Percentiles rank a stretch among this genome's conserved stretches.
Evolutionary conservation across 1,140 invertebrate genomes (phyloP).

Genomic region (Neelides sp.): DNA sequence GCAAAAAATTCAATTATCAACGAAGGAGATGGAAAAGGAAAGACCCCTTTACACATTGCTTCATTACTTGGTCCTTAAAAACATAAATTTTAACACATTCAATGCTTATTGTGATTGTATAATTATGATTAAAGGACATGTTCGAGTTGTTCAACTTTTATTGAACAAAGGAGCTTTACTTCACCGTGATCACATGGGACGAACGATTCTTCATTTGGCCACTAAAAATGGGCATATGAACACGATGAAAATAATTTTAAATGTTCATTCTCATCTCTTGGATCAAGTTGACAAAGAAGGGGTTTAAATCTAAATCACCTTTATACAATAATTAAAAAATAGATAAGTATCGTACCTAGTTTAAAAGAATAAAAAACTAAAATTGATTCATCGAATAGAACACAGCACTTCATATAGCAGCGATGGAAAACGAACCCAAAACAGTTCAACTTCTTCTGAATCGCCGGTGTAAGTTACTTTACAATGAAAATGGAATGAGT

Average conservation of each 20-base stretch:
- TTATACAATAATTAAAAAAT: too few species aligned
- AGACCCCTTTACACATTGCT: conserved; percentile 35
- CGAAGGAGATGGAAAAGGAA: conserved; percentile 36
- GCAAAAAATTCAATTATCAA: conserved; percentile 36
- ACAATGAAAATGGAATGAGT: conserved; percentile 57
- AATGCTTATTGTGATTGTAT: background rate
- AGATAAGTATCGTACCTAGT: too few species aligned
- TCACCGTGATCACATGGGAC: conserved; percentile 65
- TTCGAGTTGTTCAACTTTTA: conserved; percentile 60
- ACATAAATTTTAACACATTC: background rate
- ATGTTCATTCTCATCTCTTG: too few species aligned
- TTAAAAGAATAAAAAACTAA: background rate
- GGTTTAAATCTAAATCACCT: background rate
- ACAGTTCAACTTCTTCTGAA: too few species aligned
- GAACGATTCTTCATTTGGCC: conserved; percentile 69
- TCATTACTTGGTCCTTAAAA: conserved; percentile 36
- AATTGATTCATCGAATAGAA: conserved; percentile 28
- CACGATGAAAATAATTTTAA: conserved; percentile 61
- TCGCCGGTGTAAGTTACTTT: too few species aligned
- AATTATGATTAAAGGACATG: conserved; percentile 46
- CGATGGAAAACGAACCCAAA: too few species aligned
- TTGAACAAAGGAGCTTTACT: conserved; percentile 64
- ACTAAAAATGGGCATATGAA: conserved; percentile 67
- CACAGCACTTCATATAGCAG: too few species aligned
- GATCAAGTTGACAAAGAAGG: too few species aligned